Evolutionary conservation across 2,888 invertebrate species (phyloP), one percentile per base, ranked within the genome.

Genomic region (Agrochola macilenta): DNA sequence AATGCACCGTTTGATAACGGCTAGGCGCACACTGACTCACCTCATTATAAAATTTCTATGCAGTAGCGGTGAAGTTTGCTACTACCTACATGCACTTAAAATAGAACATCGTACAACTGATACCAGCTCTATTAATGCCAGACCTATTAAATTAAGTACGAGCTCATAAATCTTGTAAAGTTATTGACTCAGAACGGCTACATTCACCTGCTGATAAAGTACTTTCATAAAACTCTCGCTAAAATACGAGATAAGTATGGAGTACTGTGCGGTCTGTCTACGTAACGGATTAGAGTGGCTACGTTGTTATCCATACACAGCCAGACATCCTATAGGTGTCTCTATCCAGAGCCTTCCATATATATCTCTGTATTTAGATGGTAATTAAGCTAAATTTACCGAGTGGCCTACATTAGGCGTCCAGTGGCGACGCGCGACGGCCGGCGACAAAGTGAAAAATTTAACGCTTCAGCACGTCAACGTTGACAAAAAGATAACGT

Each of bases 351-450:
- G 86, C 80, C 80, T 87, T 83, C 76, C 80, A 74, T 84, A 69
- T 84, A 85, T 71, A 77, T 83, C 74, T 86, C 86, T 87, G 87
- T 88, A 85, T 91, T 90, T 89, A 85, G 89, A 87, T 78, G 82
- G 87, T 89, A 91, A 93, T 93, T 91, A 92, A 88, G 91, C 90
- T 90, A 90, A 91, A 93, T 91, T 91, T 92, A 92, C 88, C 88
- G 85, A 87, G 86, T 86, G 91, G 81, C 90, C 91, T 91, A 91
- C 83, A 90, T 92, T 88, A 89, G 76, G 79, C 80, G 79, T 79
- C 80, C 74, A 85, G 69, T 76, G 75, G 66, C 71, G 74, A 66
- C 79, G 69, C 54, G 66, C 71, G 73, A 69, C 79, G 69, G 57
- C 79, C 77, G 77, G 78, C 81, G 78, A 63, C 72, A 79, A 86